A percentile compares a stretch with the other conserved stretches of the same genome.
These are phyloP conservation scores for Lontra canadensis DNA, from an alignment of 2,113 vertebrate genomes.

Conservation along the genomic window DNA sequence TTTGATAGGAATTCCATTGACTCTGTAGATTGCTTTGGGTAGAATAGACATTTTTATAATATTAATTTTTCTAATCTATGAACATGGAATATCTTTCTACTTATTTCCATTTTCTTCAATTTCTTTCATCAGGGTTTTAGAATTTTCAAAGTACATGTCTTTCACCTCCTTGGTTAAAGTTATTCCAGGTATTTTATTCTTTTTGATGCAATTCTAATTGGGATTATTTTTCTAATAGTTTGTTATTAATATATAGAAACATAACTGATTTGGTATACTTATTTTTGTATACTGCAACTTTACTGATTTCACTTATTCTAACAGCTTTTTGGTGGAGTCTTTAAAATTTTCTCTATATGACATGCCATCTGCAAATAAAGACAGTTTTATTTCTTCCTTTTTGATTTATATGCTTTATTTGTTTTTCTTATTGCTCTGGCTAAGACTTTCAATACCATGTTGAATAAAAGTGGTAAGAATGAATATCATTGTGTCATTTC, in stretches of 20 bases:
- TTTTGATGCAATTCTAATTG: background rate
- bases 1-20: background rate
- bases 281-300: background rate
- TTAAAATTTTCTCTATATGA: background rate
- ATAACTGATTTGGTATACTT: background rate
- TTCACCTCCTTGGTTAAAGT: background rate
- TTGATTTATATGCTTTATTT: background rate
- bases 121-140: background rate
- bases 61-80: background rate
- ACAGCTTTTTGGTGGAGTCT: background rate
- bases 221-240: background rate
- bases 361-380: background rate
- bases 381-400: background rate
- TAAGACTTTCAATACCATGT: background rate
- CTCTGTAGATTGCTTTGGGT: background rate
- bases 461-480: background rate
- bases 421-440: background rate
- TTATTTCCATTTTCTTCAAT: background rate
- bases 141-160: background rate
- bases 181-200: background rate
- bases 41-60: background rate
- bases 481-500: background rate
- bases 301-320: background rate
- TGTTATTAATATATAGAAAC: background rate
- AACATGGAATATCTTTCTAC: background rate